Evolutionary conservation across 2,888 invertebrate species (phyloP), one percentile per base, ranked within the genome.

Genomic region (Galerucella calmariensis): DNA sequence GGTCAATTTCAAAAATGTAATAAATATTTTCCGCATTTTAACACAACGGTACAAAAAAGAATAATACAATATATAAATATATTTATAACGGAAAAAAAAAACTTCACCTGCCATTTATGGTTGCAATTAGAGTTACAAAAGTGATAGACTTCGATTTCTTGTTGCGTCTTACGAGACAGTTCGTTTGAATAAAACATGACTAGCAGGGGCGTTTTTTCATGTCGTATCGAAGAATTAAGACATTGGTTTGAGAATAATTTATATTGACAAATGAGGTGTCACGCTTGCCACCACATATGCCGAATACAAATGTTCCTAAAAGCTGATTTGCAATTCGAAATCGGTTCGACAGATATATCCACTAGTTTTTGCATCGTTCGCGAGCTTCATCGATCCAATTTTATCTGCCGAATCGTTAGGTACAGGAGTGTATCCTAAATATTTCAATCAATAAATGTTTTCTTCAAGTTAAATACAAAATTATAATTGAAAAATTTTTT

Each of bases 211-310:
- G 75, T 77, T 79, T 79, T 79, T 78, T 75, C 24, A 65, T 74
- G 77, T 72, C 73, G 79, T 72, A 77, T 75, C 65, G 79, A 75
- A 75, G 81, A 83, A 86, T 86, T 84, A 83, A 86, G 86, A 84
- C 85, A 83, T 85, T 81, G 83, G 78, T 76, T 82, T 80, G 79
- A 81, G 82, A 84, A 84, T 86, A 85, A 86, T 84, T 87, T 86
- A 85, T 85, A 83, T 85, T 86, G 87, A 87, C 86, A 87, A 87
- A 87, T 86, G 86, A 86, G 86, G 87, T 87, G 87, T 86, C 86
- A 83, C 79, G 79, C 82, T 83, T 82, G 84, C 83, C 86, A 85
- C 86, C 83, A 84, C 86, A 84, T 84, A 84, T 81, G 82, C 81
- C 83, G 86, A 86, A 87, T 87, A 87, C 86, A 86, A 86, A 86